Conservation (phyloP, 1,140 invertebrate genomes). For the Dinothrombium tinctorium region DNA sequence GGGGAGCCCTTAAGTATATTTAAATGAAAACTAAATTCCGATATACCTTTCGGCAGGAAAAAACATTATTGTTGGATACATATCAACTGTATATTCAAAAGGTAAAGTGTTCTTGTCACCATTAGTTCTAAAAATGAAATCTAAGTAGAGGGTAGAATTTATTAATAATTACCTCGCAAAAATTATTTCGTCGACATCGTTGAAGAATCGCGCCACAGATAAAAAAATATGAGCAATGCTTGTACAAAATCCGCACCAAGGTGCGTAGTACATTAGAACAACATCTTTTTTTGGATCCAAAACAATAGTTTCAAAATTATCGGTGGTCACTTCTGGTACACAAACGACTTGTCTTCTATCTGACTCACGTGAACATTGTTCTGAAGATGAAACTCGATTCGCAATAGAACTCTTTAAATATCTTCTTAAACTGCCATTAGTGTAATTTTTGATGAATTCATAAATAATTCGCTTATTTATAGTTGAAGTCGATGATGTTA, state of each 20-base stretch:
- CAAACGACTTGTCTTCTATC: slow-evolving; percentile 17
- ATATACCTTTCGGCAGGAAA: slow-evolving; percentile 37
- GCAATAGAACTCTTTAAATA: slow-evolving; percentile 22
- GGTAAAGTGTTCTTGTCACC: slow-evolving; percentile 51
- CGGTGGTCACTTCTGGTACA: slow-evolving; percentile 28
- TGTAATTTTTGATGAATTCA: slow-evolving; percentile 39
- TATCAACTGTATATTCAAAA: slow-evolving; percentile 47
- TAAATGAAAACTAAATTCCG: background rate
- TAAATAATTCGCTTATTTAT: slow-evolving; percentile 6
- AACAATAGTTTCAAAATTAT: slow-evolving; percentile 19
- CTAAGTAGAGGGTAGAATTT: slow-evolving; percentile 4
- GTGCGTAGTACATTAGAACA: slow-evolving; percentile 38
- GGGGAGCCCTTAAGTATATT: slow-evolving; percentile 2
- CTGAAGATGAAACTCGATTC: slow-evolving; percentile 3
- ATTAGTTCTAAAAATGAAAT: slow-evolving; percentile 30
- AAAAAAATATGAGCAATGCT: slow-evolving; percentile 36
- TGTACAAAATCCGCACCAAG: slow-evolving; percentile 45
- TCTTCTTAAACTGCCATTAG: slow-evolving; percentile 28
- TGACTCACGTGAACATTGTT: background rate
- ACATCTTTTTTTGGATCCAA: slow-evolving; percentile 31
- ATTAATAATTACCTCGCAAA: slow-evolving; percentile 40
- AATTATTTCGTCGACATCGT: slow-evolving; percentile 26
- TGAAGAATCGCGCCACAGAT: slow-evolving; percentile 35
- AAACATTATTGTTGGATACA: slow-evolving; percentile 45
- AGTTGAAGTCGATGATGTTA: background rate